Conservation (phyloP, 2,888 invertebrate genomes). For the Emmelina monodactyla region DNA sequence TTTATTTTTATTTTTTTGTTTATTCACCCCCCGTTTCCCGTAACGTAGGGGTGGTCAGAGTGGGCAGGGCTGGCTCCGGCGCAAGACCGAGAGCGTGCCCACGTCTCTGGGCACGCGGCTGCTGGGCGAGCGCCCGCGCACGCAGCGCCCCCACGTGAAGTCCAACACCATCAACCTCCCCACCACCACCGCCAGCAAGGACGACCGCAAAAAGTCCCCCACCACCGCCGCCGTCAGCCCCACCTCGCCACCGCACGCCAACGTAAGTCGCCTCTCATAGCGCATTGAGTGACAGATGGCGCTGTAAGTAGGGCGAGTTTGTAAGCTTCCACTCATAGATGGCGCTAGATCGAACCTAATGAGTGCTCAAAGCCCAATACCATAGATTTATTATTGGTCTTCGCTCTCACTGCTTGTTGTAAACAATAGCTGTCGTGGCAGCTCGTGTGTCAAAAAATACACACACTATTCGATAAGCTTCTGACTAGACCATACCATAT, state of each 20-base stretch:
- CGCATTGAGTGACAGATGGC: slow-evolving; percentile 2
- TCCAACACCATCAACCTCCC: slow-evolving; percentile 70
- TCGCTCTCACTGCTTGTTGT: no score
- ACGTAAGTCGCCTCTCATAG: no score
- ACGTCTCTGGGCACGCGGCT: slow-evolving; percentile 40
- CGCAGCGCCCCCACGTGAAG: slow-evolving; percentile 52
- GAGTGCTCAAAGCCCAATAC: no score
- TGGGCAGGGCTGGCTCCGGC: slow-evolving; percentile 25
- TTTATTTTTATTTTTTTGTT: slow-evolving; percentile 33
- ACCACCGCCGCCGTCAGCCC: slow-evolving; percentile 20
- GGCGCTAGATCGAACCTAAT: no score
- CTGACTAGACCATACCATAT: no score
- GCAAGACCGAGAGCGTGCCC: slow-evolving; percentile 53
- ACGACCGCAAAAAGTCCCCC: slow-evolving; percentile 36
- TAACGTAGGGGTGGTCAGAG: slow-evolving; percentile 48
- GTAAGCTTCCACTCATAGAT: no score
- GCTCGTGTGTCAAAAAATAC: no score
- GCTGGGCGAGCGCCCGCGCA: slow-evolving; percentile 38
- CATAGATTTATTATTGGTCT: no score
- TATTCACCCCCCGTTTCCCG: slow-evolving; percentile 31
- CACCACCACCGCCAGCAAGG: slow-evolving; percentile 29
- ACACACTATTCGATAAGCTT: no score
- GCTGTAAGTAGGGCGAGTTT: background rate
- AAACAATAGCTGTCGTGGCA: no score
- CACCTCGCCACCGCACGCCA: slow-evolving; percentile 38